These are phyloP conservation scores for Cygnus buccinator DNA, from an alignment of 2,113 vertebrate species.

Conservation along the genomic window DNA sequence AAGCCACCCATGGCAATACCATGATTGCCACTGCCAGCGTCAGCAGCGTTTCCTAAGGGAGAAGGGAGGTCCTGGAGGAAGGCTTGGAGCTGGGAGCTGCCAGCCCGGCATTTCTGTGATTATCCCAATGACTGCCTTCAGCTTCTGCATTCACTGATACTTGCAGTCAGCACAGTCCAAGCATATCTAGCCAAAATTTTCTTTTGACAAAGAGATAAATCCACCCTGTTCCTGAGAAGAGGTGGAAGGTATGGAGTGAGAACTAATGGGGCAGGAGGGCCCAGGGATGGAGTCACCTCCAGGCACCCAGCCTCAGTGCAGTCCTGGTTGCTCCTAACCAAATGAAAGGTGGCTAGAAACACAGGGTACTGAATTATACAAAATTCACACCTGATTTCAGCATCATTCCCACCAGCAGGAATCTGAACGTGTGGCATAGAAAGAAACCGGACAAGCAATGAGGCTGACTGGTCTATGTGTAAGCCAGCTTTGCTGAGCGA, in stretches of 20 bases:
- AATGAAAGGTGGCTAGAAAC: neutral
- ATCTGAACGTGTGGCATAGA: neutral
- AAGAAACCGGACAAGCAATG: neutral
- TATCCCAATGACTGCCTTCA: neutral
- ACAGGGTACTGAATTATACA: neutral
- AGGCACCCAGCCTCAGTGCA: neutral
- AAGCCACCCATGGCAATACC: neutral
- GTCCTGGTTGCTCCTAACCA: neutral
- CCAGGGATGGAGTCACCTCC: neutral
- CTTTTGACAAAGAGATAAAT: neutral
- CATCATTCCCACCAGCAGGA: neutral
- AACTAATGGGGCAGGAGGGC: neutral
- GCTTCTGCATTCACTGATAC: neutral
- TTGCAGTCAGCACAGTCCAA: neutral
- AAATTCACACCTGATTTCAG: neutral
- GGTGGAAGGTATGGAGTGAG: neutral
- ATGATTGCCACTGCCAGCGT: neutral
- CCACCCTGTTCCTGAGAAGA: neutral
- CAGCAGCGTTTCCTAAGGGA: neutral
- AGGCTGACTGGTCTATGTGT: fast-evolving
- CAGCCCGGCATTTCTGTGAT: neutral
- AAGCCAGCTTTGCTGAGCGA: neutral
- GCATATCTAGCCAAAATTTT: neutral
- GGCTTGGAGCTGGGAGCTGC: neutral
- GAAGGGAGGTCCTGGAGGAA: neutral